A percentile compares a stretch with the other conserved stretches of the same genome.
Evolutionary conservation across 2,797 vertebrate genomes (phyloP).

Genomic region (Pristis pectinata): DNA sequence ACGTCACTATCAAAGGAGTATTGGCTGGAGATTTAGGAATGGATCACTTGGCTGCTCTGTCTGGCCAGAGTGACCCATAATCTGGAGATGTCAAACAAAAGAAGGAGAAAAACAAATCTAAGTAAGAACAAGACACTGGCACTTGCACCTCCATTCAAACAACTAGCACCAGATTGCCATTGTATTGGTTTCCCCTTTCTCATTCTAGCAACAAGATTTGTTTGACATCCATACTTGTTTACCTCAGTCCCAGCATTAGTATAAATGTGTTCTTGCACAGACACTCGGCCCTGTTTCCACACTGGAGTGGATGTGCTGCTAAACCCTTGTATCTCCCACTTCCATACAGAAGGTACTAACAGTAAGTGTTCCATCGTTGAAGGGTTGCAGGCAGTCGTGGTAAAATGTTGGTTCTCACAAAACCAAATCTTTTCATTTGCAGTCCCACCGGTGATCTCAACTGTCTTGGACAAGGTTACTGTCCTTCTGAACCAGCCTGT

Average conservation of each 20-base stretch:
- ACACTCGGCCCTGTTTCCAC: not conserved
- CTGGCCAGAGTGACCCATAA: not conserved
- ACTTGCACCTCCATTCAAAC: not conserved
- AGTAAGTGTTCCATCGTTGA: not conserved
- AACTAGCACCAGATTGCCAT: not conserved
- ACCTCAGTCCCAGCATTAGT: not conserved
- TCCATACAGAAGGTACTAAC: not conserved
- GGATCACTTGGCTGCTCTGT: not conserved
- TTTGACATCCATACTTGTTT: not conserved
- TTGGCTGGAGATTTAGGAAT: not conserved
- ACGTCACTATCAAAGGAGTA: not conserved
- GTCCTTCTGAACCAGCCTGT: conserved; percentile 41
- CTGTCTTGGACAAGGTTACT: conserved; percentile 43
- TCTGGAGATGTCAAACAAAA: not conserved
- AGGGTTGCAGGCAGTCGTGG: not conserved
- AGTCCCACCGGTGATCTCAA: conserved; percentile 52
- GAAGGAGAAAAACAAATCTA: not conserved
- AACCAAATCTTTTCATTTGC: not conserved
- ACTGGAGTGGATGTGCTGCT: not conserved
- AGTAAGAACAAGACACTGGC: not conserved
- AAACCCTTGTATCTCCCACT: not conserved
- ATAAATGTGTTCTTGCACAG: not conserved
- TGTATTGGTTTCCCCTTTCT: too few relatives aligned
- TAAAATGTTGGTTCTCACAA: not conserved
- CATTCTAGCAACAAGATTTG: not conserved